These are phyloP conservation scores for Lasiurus borealis DNA, from an alignment of 2,113 vertebrate species.

Conservation along the genomic window DNA sequence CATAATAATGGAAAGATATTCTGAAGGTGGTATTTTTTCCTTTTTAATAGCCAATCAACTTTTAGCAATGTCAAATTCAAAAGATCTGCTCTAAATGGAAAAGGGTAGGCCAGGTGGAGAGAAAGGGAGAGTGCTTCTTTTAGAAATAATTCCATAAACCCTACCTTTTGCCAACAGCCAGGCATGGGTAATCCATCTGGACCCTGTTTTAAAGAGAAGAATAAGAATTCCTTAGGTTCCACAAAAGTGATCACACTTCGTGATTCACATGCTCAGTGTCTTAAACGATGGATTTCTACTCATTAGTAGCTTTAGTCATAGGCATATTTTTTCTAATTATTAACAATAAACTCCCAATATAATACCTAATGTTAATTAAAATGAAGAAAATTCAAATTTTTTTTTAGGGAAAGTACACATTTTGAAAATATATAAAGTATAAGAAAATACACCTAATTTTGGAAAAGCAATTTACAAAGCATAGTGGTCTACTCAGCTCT, in stretches of 20 bases:
- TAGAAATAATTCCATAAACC: conserved; percentile 62
- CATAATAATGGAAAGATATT: not conserved
- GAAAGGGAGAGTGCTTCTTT: not conserved
- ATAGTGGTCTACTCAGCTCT: not conserved
- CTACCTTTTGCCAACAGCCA: conserved; percentile 99
- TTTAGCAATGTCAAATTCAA: conserved; percentile 45
- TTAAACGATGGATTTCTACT: conserved; percentile 49
- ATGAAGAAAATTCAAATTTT: conserved; percentile 67
- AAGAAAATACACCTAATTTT: not conserved
- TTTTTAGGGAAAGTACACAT: conserved; percentile 30
- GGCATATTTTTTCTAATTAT: conserved; percentile 27
- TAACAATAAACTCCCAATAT: not conserved
- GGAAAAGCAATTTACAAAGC: conserved; percentile 33
- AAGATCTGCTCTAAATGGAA: conserved; percentile 45
- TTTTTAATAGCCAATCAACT: conserved; percentile 1
- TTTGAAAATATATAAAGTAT: conserved; percentile 56
- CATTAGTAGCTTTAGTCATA: not conserved
- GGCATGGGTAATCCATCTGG: conserved; percentile 99
- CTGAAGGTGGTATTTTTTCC: not conserved
- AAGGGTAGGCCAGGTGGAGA: conserved; percentile 40
- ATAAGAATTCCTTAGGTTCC: conserved; percentile 59
- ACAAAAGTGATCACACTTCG: not conserved
- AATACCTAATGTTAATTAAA: conserved; percentile 46
- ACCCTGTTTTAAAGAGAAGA: conserved; percentile 89
- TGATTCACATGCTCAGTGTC: not conserved